Evolutionary conservation across 1,140 invertebrate genomes (phyloP).

Genomic region (Lerema accius): DNA sequence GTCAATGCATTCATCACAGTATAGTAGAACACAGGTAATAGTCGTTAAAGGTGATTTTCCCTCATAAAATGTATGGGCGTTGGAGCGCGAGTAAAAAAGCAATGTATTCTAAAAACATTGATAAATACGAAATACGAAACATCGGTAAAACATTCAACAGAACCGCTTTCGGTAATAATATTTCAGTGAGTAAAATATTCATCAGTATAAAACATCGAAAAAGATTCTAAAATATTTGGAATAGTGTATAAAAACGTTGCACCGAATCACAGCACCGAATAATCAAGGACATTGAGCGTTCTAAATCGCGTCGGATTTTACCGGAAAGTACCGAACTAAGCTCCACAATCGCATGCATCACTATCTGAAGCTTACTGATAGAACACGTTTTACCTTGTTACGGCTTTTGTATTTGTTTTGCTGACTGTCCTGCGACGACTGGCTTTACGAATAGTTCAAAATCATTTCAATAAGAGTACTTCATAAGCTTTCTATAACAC

Average conservation of each 20-base stretch:
- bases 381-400: slow-evolving; percentile 29
- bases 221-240: slow-evolving; percentile 2
- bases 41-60: too few species aligned
- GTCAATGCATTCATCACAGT: too few species aligned
- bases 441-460: too few species aligned
- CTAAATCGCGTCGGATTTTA: slow-evolving; percentile 31
- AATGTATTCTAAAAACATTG: too few species aligned
- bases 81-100: too few species aligned
- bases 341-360: slow-evolving; percentile 16
- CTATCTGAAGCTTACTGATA: slow-evolving; percentile 19
- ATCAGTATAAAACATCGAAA: slow-evolving; percentile 35
- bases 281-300: slow-evolving; percentile 25
- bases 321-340: slow-evolving; percentile 30
- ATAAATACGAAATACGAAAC: too few species aligned
- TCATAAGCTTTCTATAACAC: too few species aligned
- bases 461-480: too few species aligned
- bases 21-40: too few species aligned
- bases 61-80: too few species aligned
- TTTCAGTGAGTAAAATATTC: slow-evolving; percentile 3
- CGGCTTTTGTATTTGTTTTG: slow-evolving; percentile 7
- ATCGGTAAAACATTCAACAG: neutral
- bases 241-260: slow-evolving; percentile 31
- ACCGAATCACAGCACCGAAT: slow-evolving; percentile 29
- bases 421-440: neutral
- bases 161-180: neutral